phyloP scores from a whole-genome alignment of 2,113 vertebrate genomes.

The Setophaga coronata region DNA sequence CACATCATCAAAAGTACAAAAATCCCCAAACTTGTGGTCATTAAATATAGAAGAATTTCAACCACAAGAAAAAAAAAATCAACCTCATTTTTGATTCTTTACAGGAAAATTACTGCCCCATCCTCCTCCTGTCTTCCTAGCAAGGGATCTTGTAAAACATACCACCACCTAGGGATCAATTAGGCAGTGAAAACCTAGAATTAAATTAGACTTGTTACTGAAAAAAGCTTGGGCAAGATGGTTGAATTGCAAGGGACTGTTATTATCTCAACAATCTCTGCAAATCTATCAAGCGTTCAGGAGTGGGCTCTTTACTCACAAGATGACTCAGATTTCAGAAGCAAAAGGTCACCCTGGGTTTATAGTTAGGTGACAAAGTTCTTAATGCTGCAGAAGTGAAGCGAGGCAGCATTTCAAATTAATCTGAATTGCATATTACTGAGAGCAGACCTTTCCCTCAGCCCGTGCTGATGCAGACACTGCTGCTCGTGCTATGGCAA shows the following conservation, averaged over 20 bases:
- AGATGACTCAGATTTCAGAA: constrained; percentile 34
- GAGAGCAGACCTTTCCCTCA: constrained; percentile 7
- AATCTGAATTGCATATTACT: constrained; percentile 27
- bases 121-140: constrained; percentile 6
- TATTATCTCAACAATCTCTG: constrained; percentile 30
- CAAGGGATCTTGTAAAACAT: constrained; percentile 42
- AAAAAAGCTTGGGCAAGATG: constrained; percentile 30
- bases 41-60: constrained; percentile 37
- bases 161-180: constrained; percentile 54
- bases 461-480: not conserved
- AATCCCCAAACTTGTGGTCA: constrained; percentile 17
- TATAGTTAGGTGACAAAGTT: constrained; percentile 35
- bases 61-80: not conserved
- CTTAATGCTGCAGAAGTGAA: not conserved
- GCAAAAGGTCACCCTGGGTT: constrained; percentile 36
- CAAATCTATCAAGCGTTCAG: constrained; percentile 31
- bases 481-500: not conserved
- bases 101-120: not conserved
- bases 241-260: constrained; percentile 23
- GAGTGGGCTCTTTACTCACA: constrained; percentile 14
- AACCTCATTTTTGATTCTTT: constrained; percentile 8
- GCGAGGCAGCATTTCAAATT: constrained; percentile 27
- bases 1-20: constrained; percentile 38
- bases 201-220: constrained; percentile 47
- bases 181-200: constrained; percentile 49